Evolutionary conservation across 2,888 invertebrate genomes (phyloP).

Genomic region (Teleiodes luculella): DNA sequence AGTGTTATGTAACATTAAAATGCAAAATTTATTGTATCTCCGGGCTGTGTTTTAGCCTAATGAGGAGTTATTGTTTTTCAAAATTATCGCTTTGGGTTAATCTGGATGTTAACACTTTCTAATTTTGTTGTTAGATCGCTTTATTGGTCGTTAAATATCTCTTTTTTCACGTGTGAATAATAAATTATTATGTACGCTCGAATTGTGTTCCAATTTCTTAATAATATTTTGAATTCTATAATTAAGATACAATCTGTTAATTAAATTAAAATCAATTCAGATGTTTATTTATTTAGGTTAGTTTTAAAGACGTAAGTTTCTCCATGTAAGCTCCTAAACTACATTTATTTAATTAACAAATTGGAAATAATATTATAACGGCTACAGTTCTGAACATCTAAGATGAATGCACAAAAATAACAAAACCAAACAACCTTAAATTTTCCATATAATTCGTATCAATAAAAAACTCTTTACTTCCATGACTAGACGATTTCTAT

Average conservation of each 20-base stretch:
- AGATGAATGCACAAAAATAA: neutral
- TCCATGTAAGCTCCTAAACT: too few species aligned
- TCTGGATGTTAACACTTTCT: slow-evolving; percentile 9
- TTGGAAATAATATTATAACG: too few species aligned
- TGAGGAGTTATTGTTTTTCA: slow-evolving; percentile 18
- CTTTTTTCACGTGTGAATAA: slow-evolving; percentile 1
- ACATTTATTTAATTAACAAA: too few species aligned
- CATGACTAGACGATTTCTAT: slow-evolving; percentile 15
- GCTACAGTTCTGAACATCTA: neutral
- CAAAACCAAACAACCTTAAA: slow-evolving; percentile 9
- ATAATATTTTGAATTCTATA: too few species aligned
- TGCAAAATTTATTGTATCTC: slow-evolving; percentile 27
- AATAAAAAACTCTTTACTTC: slow-evolving; percentile 15
- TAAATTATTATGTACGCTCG: neutral
- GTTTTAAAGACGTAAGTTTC: too few species aligned
- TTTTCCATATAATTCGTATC: slow-evolving; percentile 12
- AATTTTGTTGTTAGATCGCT: slow-evolving; percentile 2
- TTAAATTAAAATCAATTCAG: too few species aligned
- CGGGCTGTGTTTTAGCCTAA: slow-evolving; percentile 20
- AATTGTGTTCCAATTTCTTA: neutral
- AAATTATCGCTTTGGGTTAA: slow-evolving; percentile 9
- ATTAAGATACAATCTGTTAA: too few species aligned
- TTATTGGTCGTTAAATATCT: slow-evolving; percentile 6
- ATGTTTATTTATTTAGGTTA: too few species aligned
- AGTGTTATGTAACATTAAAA: slow-evolving; percentile 46